phyloP scores from a whole-genome alignment of 1,140 invertebrate genomes.

The Chymomyza costata region DNA sequence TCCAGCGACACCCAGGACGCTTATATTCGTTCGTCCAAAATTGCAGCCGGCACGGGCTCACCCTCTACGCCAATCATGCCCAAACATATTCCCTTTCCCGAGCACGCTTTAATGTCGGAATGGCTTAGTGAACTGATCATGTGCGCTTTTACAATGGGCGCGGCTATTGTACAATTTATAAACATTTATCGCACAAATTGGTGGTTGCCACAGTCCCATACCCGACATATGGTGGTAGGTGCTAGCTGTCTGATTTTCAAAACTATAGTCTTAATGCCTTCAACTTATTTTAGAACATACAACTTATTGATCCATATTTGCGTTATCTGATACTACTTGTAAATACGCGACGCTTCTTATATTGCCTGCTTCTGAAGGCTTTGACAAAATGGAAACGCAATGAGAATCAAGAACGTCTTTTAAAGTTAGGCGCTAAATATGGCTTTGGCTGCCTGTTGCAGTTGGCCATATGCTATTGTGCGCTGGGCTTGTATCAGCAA shows the following conservation, averaged over 20 bases:
- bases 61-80: constrained; percentile 74
- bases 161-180: constrained; percentile 89
- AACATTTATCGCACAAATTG: constrained; percentile 97
- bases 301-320: constrained; percentile 92
- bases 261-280: constrained; percentile 36
- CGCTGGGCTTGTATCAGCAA: constrained; percentile 59
- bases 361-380: constrained; percentile 74
- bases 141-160: constrained; percentile 86
- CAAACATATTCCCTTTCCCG: constrained; percentile 90
- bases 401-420: constrained; percentile 5
- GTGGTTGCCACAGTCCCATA: constrained; percentile 96
- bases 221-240: constrained; percentile 90
- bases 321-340: constrained; percentile 88
- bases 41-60: constrained; percentile 24
- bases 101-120: constrained; percentile 88
- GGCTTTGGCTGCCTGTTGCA: constrained; percentile 46
- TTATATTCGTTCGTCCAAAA: constrained; percentile 27
- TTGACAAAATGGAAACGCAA: constrained; percentile 36
- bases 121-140: constrained; percentile 91
- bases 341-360: constrained; percentile 86
- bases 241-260: background rate
- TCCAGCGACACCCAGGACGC: constrained; percentile 49
- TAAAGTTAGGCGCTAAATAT: constrained; percentile 45
- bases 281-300: constrained; percentile 97
- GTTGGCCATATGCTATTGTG: constrained; percentile 79